phyloP scores from a whole-genome alignment of 2,888 invertebrate genomes.

The Disparrhopalites patrizii region DNA sequence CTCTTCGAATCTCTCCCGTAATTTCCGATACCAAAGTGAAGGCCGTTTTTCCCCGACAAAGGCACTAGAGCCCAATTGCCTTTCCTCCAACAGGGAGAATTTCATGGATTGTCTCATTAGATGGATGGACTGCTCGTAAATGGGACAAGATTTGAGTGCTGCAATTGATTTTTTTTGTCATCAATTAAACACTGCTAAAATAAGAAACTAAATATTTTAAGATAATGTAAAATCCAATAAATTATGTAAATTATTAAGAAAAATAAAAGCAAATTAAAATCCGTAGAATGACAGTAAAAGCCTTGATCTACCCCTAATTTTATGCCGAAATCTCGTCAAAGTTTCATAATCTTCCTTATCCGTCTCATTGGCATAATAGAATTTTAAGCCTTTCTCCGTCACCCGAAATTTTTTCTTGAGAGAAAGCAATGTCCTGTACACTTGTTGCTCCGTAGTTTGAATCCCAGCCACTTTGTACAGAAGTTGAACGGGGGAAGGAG shows the following conservation, averaged over 20 bases:
- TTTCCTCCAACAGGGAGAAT: not conserved
- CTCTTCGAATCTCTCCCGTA: slow-evolving; percentile 34
- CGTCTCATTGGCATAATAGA: slow-evolving; percentile 40
- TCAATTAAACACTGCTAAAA: too few relatives aligned
- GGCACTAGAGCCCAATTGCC: not conserved
- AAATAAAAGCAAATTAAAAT: too few relatives aligned
- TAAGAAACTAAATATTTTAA: not conserved
- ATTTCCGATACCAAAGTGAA: slow-evolving; percentile 40
- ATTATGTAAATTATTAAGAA: too few relatives aligned
- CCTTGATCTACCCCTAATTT: slow-evolving; percentile 34
- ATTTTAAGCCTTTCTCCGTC: slow-evolving; percentile 35
- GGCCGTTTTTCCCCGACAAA: slow-evolving; percentile 30
- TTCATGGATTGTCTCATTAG: slow-evolving; percentile 34
- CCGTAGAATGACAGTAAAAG: too few relatives aligned
- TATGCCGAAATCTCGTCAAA: slow-evolving; percentile 33
- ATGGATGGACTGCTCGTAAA: slow-evolving; percentile 39
- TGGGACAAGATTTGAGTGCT: slow-evolving; percentile 35
- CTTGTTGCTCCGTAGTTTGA: slow-evolving; percentile 33
- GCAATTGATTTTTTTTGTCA: too few relatives aligned
- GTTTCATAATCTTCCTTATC: slow-evolving; percentile 44
- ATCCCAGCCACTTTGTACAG: slow-evolving; percentile 43
- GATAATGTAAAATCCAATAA: not conserved
- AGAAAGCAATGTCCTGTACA: slow-evolving; percentile 34
- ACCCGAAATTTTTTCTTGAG: slow-evolving; percentile 40
- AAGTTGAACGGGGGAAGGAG: slow-evolving; percentile 35